These are phyloP conservation scores for Coptotermes formosanus DNA, from an alignment of 1,140 invertebrate genomes.

Conservation along the genomic window DNA sequence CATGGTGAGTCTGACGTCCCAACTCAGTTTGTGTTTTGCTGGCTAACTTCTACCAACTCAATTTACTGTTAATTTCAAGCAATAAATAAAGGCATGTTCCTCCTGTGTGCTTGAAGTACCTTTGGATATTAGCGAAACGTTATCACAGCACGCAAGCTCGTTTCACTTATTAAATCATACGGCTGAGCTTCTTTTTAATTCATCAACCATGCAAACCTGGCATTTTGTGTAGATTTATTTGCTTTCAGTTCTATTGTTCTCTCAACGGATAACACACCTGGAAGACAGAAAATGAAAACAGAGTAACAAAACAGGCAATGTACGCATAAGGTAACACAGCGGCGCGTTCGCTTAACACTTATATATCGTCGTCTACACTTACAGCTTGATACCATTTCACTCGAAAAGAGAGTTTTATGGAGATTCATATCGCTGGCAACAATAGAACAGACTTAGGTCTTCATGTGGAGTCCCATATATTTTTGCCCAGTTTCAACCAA, in stretches of 20 bases:
- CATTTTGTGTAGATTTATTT: neutral
- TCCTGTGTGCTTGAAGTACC: neutral
- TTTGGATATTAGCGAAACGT: neutral
- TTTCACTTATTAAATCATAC: constrained; percentile 1
- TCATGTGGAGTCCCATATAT: too few species aligned
- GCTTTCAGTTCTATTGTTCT: neutral
- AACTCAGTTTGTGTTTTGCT: neutral
- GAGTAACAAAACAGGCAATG: neutral
- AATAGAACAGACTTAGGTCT: too few species aligned
- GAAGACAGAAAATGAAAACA: neutral
- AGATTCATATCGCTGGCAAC: too few species aligned
- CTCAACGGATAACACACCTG: neutral
- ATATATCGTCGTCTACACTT: too few species aligned
- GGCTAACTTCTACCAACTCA: constrained; percentile 6
- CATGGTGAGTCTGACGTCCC: neutral
- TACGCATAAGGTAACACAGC: too few species aligned
- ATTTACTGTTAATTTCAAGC: constrained; percentile 9
- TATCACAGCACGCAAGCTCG: neutral
- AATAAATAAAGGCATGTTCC: neutral
- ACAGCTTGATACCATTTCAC: too few species aligned
- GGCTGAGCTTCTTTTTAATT: constrained; percentile 1
- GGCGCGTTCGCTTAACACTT: too few species aligned
- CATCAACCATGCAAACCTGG: neutral
- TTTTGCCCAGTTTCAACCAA: too few species aligned
- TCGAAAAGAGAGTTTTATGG: too few species aligned